Conservation (phyloP, 2,113 vertebrate genomes). For the Indicator indicator region DNA sequence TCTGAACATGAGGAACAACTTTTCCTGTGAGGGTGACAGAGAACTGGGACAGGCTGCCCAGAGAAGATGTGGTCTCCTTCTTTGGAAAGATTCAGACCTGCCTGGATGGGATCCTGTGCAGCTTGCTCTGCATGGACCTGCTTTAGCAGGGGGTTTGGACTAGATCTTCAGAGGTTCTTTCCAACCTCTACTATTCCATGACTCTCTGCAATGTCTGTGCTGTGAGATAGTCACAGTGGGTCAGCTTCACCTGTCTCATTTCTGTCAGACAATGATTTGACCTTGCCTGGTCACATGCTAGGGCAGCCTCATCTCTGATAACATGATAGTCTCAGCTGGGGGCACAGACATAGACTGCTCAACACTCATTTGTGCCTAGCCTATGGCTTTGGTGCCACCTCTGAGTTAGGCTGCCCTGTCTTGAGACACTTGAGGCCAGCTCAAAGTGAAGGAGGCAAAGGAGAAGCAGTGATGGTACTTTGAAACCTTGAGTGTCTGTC, state of each 20-base stretch:
- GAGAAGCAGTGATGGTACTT: not conserved
- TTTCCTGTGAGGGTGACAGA: too few species aligned
- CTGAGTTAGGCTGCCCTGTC: not conserved
- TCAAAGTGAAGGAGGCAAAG: not conserved
- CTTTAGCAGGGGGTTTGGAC: too few species aligned
- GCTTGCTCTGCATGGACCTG: too few species aligned
- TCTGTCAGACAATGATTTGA: not conserved
- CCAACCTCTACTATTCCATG: too few species aligned
- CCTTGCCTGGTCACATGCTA: not conserved
- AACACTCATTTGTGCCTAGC: not conserved
- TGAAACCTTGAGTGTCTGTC: not conserved
- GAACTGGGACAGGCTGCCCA: too few species aligned
- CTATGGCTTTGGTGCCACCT: not conserved
- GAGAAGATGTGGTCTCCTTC: too few species aligned
- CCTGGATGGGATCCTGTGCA: too few species aligned
- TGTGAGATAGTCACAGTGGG: not conserved
- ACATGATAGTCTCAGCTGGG: not conserved
- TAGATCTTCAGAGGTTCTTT: too few species aligned
- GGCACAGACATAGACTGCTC: not conserved
- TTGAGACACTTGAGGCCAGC: not conserved
- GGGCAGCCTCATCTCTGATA: not conserved
- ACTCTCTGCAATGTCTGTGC: not conserved
- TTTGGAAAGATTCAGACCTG: too few species aligned
- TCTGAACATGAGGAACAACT: too few species aligned
- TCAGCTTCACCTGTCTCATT: not conserved